Evolutionary conservation across 2,797 vertebrate species (phyloP), one percentile per base, ranked within the genome.

Genomic region (Xyrichtys novacula): DNA sequence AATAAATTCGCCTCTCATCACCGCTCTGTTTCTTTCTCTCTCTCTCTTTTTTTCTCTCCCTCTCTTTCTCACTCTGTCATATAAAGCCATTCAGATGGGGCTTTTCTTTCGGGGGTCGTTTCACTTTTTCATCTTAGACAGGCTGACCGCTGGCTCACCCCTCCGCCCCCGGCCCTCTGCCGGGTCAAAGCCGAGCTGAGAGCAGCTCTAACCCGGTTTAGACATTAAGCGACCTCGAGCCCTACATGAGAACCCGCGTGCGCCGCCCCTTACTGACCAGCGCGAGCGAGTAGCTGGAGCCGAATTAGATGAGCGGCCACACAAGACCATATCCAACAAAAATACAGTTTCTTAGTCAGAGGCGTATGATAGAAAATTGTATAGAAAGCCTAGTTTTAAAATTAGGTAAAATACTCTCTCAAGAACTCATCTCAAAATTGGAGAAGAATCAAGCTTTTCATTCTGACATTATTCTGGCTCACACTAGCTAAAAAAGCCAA

Each of bases 91-190:
- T 92, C 87, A 90, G 61, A 69, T 57, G 73, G 76, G 76, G 71
- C 87, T 88, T 91, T 90, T 91, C 83, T 88, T 87, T 83, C 67
- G 63, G 76, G 74, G 88, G 85, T 90, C 89, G 88, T 90, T 92
- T 90, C 91, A 91, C 91, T 92, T 92, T 92, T 92, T 91, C 91
- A 92, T 91, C 86, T 92, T 89, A 91, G 91, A 92, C 91, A 91
- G 91, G 89, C 84, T 92, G 91, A 92, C 91, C 90, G 90, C 83
- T 38, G 85, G 83, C 77, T 92, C 88, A 90, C 90, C 91, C 81
- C 90, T 85, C 88, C 86, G 78, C 88, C 86, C 90, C 81, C 85
- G 76, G 84, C 83, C 88, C 43, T 78, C 50, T 77, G 81, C 78
- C 88, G 89, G 91, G 91, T 92, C 91, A 92, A 92, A 91, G 91